Evolutionary conservation across 2,888 invertebrate species (phyloP).

Genomic region (Hirtodrosophila confusa): DNA sequence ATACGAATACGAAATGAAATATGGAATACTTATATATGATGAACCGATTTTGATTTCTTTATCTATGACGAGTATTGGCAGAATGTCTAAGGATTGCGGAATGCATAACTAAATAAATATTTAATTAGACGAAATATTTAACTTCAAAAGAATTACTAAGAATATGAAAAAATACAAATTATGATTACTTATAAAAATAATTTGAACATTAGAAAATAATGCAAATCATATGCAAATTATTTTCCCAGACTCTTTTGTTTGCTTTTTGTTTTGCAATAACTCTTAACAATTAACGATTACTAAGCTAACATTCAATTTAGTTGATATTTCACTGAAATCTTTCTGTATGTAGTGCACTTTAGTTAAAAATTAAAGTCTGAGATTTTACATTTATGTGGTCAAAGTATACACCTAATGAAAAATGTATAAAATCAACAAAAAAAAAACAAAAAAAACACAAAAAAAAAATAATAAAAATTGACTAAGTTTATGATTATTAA

Average conservation of each 20-base stretch:
- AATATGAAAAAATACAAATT: constrained; percentile 52
- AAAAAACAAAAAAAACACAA: constrained; percentile 13
- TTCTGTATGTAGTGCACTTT: constrained; percentile 78
- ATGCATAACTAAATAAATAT: constrained; percentile 69
- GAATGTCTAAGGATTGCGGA: constrained; percentile 31
- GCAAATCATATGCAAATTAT: constrained; percentile 24
- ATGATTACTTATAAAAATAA: constrained; percentile 57
- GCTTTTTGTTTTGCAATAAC: constrained; percentile 12
- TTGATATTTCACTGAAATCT: constrained; percentile 51
- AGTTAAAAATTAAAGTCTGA: constrained; percentile 82
- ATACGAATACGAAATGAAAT: constrained; percentile 44
- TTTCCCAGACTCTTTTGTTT: constrained; percentile 43
- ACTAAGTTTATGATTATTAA: constrained; percentile 70
- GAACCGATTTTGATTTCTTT: constrained; percentile 65
- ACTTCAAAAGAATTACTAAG: constrained; percentile 70
- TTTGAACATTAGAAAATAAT: constrained; percentile 58
- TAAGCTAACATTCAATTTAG: constrained; percentile 38
- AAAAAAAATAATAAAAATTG: constrained; percentile 35
- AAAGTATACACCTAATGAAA: constrained; percentile 65
- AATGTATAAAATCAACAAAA: constrained; percentile 29
- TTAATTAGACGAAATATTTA: constrained; percentile 75
- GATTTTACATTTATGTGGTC: constrained; percentile 76
- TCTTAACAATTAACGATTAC: constrained; percentile 22
- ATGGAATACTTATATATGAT: constrained; percentile 32
- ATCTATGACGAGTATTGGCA: constrained; percentile 41